These are phyloP conservation scores for Carcharodon carcharias DNA, from an alignment of 2,797 vertebrate species.

Conservation along the genomic window DNA sequence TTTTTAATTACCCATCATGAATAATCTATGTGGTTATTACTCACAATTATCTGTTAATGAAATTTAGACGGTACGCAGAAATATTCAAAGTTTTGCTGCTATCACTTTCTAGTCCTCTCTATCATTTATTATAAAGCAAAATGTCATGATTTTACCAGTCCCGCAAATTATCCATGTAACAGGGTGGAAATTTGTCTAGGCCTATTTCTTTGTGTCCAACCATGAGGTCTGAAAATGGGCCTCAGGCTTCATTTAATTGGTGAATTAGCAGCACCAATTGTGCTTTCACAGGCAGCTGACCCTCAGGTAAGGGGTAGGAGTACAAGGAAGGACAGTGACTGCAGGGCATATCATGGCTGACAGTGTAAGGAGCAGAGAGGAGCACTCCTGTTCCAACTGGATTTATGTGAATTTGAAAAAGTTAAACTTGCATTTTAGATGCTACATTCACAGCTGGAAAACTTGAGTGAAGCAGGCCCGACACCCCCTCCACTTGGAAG, in stretches of 20 bases:
- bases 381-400: neutral
- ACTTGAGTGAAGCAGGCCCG: neutral
- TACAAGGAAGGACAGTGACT: neutral
- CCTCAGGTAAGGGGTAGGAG: neutral
- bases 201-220: neutral
- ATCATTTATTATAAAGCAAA: neutral
- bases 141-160: neutral
- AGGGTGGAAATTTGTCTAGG: neutral
- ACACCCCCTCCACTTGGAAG: neutral
- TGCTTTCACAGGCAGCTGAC: neutral
- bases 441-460: neutral
- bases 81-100: neutral
- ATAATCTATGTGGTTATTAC: neutral
- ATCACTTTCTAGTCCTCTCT: neutral
- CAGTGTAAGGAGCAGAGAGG: neutral
- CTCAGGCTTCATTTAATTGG: neutral
- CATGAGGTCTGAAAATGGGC: neutral
- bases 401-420: neutral
- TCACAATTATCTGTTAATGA: conserved; percentile 8
- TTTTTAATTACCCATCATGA: neutral
- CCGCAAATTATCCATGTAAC: neutral
- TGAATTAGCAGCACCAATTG: neutral
- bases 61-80: neutral
- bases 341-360: no score
- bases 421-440: neutral